These are phyloP conservation scores for Agrypnus murinus DNA, from an alignment of 2,888 invertebrate species.

Conservation along the genomic window DNA sequence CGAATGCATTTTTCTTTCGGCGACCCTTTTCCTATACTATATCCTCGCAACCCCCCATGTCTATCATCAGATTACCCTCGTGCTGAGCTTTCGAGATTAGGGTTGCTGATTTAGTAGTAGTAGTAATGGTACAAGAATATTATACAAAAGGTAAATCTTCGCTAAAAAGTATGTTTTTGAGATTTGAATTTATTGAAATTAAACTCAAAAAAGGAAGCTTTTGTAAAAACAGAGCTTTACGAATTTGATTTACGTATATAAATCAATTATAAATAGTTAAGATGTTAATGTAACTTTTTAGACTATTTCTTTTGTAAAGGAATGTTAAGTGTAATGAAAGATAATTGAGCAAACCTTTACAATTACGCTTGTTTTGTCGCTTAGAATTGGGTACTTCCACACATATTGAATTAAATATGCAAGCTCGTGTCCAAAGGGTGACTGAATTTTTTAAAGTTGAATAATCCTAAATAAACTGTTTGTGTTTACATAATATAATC, in stretches of 20 bases:
- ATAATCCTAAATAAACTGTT: slow-evolving; percentile 6
- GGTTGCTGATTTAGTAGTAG: slow-evolving; percentile 3
- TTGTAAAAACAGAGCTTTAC: too few species aligned
- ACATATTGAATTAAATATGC: slow-evolving; percentile 13
- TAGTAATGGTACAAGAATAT: slow-evolving; percentile 21
- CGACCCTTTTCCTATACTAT: slow-evolving; percentile 33
- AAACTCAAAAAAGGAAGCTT: too few species aligned
- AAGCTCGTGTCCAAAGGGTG: slow-evolving; percentile 28
- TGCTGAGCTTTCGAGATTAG: slow-evolving; percentile 42
- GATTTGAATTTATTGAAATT: background rate
- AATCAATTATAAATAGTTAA: too few species aligned
- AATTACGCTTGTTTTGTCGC: background rate
- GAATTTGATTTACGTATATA: too few species aligned
- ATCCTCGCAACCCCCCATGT: slow-evolving; percentile 39
- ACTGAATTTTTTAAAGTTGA: background rate
- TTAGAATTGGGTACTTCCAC: background rate
- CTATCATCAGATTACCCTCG: slow-evolving; percentile 48
- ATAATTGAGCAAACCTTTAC: slow-evolving; percentile 11
- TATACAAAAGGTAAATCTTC: slow-evolving; percentile 27
- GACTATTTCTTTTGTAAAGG: background rate
- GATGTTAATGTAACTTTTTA: too few species aligned
- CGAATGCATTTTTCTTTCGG: slow-evolving; percentile 42
- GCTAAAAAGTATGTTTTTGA: slow-evolving; percentile 1
- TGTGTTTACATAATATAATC: background rate
- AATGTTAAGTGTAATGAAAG: too few species aligned